A percentile compares a stretch with the other conserved stretches of the same genome.
Conservation (phyloP, 2,113 vertebrate species). For the Asarcornis scutulata region DNA sequence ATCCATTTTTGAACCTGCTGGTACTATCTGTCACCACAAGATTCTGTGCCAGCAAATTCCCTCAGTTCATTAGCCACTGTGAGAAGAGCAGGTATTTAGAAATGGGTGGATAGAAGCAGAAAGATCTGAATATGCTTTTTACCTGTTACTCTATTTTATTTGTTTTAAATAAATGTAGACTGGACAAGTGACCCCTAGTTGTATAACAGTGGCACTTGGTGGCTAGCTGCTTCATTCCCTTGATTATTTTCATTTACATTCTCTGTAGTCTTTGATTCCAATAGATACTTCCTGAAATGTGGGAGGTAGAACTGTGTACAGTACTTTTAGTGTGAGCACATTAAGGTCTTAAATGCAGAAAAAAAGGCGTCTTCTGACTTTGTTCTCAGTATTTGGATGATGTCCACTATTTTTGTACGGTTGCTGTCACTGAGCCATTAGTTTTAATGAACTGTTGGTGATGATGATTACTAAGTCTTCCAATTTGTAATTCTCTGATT, state of each 20-base stretch:
- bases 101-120: background rate
- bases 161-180: background rate
- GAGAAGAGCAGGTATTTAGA: background rate
- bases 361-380: background rate
- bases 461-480: background rate
- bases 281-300: background rate
- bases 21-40: background rate
- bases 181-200: background rate
- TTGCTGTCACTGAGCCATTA: background rate
- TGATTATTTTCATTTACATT: background rate
- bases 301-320: background rate
- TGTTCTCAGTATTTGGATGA: background rate
- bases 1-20: background rate
- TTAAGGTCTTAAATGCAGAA: background rate
- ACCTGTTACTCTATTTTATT: background rate
- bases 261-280: background rate
- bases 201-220: background rate
- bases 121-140: background rate
- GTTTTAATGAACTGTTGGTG: background rate
- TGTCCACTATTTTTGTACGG: background rate
- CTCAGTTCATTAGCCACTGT: background rate
- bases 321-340: fast-evolving
- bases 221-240: background rate
- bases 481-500: background rate
- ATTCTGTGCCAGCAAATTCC: background rate